A percentile compares a stretch with the other conserved stretches of the same genome.
Conservation (phyloP, 2,888 invertebrate genomes). For the Brenthis daphne region DNA sequence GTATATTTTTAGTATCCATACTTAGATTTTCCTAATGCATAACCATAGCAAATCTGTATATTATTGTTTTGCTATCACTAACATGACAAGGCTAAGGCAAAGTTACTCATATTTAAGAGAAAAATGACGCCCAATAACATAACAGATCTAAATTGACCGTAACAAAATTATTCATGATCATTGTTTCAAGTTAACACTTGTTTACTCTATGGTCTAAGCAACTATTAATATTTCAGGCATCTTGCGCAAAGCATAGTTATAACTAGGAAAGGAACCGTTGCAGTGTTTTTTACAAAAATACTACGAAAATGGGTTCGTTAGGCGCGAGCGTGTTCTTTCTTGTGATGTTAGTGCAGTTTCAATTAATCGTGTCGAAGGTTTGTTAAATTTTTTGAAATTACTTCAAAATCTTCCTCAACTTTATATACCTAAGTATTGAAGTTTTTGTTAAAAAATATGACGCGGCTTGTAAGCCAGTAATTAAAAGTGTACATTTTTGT, state of each 20-base stretch:
- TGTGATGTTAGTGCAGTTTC: constrained; percentile 58
- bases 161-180: constrained; percentile 17
- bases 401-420: too few species aligned
- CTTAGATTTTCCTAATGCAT: too few species aligned
- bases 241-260: constrained; percentile 69
- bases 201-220: constrained; percentile 48
- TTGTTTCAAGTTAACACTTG: constrained; percentile 11
- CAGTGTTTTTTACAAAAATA: constrained; percentile 62
- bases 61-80: too few species aligned
- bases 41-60: too few species aligned
- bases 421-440: too few species aligned
- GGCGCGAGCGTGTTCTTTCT: constrained; percentile 58
- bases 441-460: too few species aligned
- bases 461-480: too few species aligned
- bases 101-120: not conserved
- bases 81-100: too few species aligned
- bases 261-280: constrained; percentile 62
- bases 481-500: too few species aligned
- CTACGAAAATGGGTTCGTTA: constrained; percentile 62
- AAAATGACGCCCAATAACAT: constrained; percentile 8
- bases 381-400: constrained; percentile 33
- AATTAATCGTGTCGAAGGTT: constrained; percentile 60
- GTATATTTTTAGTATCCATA: too few species aligned
- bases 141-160: constrained; percentile 13
- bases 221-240: constrained; percentile 59